Evolutionary conservation across 2,888 invertebrate species (phyloP).

Genomic region (Seira ritae): DNA sequence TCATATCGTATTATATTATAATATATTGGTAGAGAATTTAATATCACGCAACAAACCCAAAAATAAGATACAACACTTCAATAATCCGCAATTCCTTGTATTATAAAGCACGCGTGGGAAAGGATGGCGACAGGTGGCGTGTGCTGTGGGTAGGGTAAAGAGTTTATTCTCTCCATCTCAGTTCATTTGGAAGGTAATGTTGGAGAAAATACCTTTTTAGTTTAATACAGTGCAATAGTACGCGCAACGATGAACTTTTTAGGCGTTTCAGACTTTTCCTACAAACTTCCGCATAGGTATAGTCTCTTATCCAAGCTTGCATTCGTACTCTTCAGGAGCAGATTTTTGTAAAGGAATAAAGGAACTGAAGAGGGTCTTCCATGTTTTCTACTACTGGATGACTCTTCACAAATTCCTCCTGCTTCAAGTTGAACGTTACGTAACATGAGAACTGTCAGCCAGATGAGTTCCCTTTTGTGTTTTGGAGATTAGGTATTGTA

Average conservation of each 20-base stretch:
- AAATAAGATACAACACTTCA: too few relatives aligned
- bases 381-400: neutral
- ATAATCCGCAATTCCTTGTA: too few relatives aligned
- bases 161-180: too few relatives aligned
- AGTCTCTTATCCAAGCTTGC: neutral
- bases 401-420: neutral
- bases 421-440: neutral
- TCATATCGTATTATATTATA: neutral
- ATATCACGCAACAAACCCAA: neutral
- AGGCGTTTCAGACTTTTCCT: too few relatives aligned
- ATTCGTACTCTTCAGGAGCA: neutral
- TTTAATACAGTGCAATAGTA: too few relatives aligned
- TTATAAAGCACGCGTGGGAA: too few relatives aligned
- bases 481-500: too few relatives aligned
- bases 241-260: too few relatives aligned
- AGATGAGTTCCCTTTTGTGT: too few relatives aligned
- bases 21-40: neutral
- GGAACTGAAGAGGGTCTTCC: neutral
- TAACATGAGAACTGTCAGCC: neutral
- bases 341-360: neutral
- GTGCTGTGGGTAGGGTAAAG: too few relatives aligned
- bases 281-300: neutral
- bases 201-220: neutral
- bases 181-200: neutral
- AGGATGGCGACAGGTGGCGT: constrained; percentile 2